These are phyloP conservation scores for Galaxea fascicularis DNA, from an alignment of 92 coral and sea anemone species.

Conservation along the genomic window DNA sequence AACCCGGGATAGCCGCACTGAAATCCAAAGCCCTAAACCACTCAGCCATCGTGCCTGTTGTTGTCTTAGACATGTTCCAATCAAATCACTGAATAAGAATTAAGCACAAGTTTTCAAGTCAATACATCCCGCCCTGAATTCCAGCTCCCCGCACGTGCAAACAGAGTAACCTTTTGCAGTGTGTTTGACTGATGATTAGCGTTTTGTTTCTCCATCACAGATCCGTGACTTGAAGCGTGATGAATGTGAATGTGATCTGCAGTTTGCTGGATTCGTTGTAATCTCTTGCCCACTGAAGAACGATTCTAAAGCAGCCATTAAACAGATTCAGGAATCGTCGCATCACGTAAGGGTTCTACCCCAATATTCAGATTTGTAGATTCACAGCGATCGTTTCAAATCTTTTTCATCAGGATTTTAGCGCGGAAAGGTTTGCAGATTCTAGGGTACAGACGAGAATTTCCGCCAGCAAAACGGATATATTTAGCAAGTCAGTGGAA, in stretches of 20 bases:
- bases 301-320: conserved; percentile 93
- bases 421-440: too few species aligned
- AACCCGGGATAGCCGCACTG: too few species aligned
- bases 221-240: conserved; percentile 93
- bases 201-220: conserved; percentile 37
- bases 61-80: too few species aligned
- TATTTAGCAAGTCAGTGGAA: too few species aligned
- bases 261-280: conserved; percentile 95
- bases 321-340: conserved; percentile 94
- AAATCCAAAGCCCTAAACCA: too few species aligned
- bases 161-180: neutral
- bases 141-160: too few species aligned
- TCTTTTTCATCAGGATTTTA: too few species aligned
- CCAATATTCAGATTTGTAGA: neutral
- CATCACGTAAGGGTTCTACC: conserved; percentile 78
- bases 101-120: too few species aligned
- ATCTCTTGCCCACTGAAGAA: conserved; percentile 94
- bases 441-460: neutral
- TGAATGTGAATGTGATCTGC: conserved; percentile 82
- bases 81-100: too few species aligned
- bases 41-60: too few species aligned
- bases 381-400: neutral
- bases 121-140: too few species aligned
- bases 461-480: neutral
- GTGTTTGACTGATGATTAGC: neutral